Evolutionary conservation across 1,140 invertebrate genomes (phyloP).

Genomic region (Calliphora vicina): DNA sequence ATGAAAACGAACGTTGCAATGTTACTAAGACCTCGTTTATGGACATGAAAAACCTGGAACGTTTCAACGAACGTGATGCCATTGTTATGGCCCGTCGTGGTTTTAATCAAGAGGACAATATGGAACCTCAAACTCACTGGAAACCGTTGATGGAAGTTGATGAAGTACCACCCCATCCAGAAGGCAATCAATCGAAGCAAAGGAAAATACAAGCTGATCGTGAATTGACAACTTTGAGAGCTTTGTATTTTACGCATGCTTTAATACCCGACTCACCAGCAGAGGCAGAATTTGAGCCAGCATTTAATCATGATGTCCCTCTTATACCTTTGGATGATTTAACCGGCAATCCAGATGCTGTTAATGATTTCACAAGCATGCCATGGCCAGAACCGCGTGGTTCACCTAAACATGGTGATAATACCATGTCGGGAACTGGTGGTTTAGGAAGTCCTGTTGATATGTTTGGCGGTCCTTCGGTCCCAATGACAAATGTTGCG

Average conservation of each 20-base stretch:
- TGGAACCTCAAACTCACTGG: slow-evolving; percentile 80
- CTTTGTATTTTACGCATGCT: slow-evolving; percentile 83
- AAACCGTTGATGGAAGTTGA: slow-evolving; percentile 73
- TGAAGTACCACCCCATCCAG: slow-evolving; percentile 67
- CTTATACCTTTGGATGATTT: slow-evolving; percentile 89
- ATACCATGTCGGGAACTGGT: not conserved
- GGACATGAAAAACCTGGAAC: slow-evolving; percentile 92
- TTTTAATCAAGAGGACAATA: slow-evolving; percentile 77
- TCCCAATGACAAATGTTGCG: not conserved
- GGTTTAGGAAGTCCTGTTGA: slow-evolving; percentile 19
- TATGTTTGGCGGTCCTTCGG: slow-evolving; percentile 10
- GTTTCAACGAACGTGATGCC: slow-evolving; percentile 83
- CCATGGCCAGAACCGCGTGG: slow-evolving; percentile 85
- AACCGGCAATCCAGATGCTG: slow-evolving; percentile 78
- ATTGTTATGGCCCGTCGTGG: slow-evolving; percentile 75
- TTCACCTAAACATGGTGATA: slow-evolving; percentile 37
- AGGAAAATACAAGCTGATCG: slow-evolving; percentile 85
- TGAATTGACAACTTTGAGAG: slow-evolving; percentile 83
- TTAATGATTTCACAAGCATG: slow-evolving; percentile 76
- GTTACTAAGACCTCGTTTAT: slow-evolving; percentile 87
- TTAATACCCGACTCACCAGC: slow-evolving; percentile 87
- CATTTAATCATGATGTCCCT: slow-evolving; percentile 78
- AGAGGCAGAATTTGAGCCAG: slow-evolving; percentile 85
- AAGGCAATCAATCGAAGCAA: slow-evolving; percentile 84
- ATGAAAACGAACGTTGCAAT: slow-evolving; percentile 94